Evolutionary conservation across 2,888 invertebrate genomes (phyloP).

Genomic region (Pedicia rivosa): DNA sequence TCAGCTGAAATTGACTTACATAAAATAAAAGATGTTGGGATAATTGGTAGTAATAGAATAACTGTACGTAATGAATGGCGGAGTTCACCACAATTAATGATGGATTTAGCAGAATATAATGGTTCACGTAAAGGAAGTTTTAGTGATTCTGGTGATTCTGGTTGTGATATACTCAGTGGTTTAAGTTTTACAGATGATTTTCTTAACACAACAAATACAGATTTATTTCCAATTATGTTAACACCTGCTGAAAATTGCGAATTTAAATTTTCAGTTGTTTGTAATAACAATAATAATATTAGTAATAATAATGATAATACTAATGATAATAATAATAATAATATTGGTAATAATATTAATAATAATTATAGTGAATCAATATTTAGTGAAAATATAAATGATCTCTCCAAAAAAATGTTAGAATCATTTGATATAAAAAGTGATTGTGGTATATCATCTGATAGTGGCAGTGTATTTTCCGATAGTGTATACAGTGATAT

Average conservation of each 20-base stretch:
- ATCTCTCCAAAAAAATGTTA: constrained; percentile 30
- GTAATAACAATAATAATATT: too few species aligned
- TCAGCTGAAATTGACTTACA: constrained; percentile 18
- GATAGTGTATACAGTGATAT: constrained; percentile 17
- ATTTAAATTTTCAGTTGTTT: neutral
- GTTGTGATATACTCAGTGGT: constrained; percentile 27
- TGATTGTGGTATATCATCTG: constrained; percentile 11
- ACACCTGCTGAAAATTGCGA: neutral
- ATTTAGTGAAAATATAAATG: constrained; percentile 28
- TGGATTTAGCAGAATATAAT: neutral
- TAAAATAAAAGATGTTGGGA: constrained; percentile 15
- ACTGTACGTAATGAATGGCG: constrained; percentile 16
- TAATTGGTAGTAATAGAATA: constrained; percentile 15
- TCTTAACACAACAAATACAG: too few species aligned
- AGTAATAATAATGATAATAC: too few species aligned
- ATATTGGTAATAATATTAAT: neutral
- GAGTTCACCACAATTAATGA: constrained; percentile 13
- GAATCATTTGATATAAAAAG: constrained; percentile 23
- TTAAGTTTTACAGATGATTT: constrained; percentile 27
- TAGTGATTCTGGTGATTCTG: constrained; percentile 22
- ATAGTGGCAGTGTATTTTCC: constrained; percentile 18
- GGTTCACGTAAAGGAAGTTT: constrained; percentile 14
- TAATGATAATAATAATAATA: neutral
- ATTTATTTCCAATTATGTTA: too few species aligned
- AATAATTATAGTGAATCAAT: constrained; percentile 10